Evolutionary conservation across 2,888 invertebrate species (phyloP).

Genomic region (Sericinus montela): DNA sequence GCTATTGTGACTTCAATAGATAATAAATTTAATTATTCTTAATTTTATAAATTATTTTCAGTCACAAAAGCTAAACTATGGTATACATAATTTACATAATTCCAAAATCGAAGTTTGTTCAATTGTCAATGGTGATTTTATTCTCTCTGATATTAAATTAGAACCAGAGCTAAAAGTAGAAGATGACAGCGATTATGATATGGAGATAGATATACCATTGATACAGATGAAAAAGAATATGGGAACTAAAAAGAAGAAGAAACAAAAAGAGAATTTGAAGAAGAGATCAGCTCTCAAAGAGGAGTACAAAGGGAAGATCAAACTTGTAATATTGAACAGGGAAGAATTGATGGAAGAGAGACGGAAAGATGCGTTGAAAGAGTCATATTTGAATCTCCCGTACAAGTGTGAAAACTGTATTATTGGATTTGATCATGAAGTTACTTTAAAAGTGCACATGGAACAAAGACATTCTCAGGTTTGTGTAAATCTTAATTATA

Average conservation of each 20-base stretch:
- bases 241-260: slow-evolving; percentile 11
- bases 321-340: slow-evolving; percentile 34
- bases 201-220: slow-evolving; percentile 37
- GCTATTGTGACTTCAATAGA: too few species aligned
- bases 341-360: slow-evolving; percentile 48
- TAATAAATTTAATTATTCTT: too few species aligned
- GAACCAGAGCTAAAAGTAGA: slow-evolving; percentile 32
- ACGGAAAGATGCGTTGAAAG: slow-evolving; percentile 33
- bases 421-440: slow-evolving; percentile 54
- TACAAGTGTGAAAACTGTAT: slow-evolving; percentile 56
- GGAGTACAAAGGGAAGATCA: slow-evolving; percentile 46
- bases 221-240: slow-evolving; percentile 28
- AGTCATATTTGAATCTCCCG: slow-evolving; percentile 46
- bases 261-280: background rate
- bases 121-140: slow-evolving; percentile 17
- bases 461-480: slow-evolving; percentile 51
- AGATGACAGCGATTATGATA: slow-evolving; percentile 35
- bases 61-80: slow-evolving; percentile 6
- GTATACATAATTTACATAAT: slow-evolving; percentile 11
- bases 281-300: slow-evolving; percentile 15
- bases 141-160: background rate
- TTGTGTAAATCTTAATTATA: too few species aligned
- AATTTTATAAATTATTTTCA: slow-evolving; percentile 18
- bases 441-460: slow-evolving; percentile 44
- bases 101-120: slow-evolving; percentile 28